Percentiles rank a stretch among this genome's conserved stretches.
These are phyloP conservation scores for Drosophila pachea DNA, from an alignment of 1,140 invertebrate genomes.

Conservation along the genomic window DNA sequence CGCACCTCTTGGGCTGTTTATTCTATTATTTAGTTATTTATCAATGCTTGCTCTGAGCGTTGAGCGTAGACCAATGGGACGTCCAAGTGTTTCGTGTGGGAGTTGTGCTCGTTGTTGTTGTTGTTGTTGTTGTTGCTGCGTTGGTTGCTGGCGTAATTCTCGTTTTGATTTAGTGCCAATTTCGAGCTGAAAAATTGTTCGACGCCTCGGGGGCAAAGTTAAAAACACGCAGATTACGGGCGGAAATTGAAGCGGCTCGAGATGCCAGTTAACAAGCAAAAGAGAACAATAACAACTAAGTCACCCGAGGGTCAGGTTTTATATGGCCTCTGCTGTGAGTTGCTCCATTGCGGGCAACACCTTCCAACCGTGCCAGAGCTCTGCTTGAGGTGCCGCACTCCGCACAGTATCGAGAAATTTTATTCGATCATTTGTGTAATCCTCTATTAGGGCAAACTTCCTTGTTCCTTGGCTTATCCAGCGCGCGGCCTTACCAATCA, in stretches of 20 bases:
- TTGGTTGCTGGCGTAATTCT: constrained; percentile 25
- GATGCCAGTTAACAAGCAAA: constrained; percentile 50
- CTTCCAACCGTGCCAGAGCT: neutral
- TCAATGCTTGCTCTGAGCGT: constrained; percentile 46
- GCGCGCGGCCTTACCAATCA: constrained; percentile 5
- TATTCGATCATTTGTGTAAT: neutral
- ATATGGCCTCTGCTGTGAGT: constrained; percentile 4
- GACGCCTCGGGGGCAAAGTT: constrained; percentile 46
- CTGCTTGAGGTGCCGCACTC: neutral
- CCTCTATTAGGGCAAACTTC: neutral
- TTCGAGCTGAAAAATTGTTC: constrained; percentile 63
- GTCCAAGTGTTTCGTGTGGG: constrained; percentile 26
- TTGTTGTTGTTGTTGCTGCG: too few relatives aligned
- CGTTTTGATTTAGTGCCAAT: constrained; percentile 73
- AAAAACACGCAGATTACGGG: constrained; percentile 52
- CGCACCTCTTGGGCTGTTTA: constrained; percentile 63
- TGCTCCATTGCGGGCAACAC: constrained; percentile 3
- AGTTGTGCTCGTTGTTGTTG: constrained; percentile 38
- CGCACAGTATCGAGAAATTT: neutral
- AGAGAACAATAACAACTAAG: constrained; percentile 30
- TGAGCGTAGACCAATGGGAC: constrained; percentile 24
- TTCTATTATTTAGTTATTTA: constrained; percentile 75
- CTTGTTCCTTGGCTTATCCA: neutral
- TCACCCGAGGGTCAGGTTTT: constrained; percentile 28
- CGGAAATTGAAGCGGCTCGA: constrained; percentile 56